Base-by-base conservation (phyloP, 2,113 vertebrate species). In the Dipodomys merriami region DNA sequence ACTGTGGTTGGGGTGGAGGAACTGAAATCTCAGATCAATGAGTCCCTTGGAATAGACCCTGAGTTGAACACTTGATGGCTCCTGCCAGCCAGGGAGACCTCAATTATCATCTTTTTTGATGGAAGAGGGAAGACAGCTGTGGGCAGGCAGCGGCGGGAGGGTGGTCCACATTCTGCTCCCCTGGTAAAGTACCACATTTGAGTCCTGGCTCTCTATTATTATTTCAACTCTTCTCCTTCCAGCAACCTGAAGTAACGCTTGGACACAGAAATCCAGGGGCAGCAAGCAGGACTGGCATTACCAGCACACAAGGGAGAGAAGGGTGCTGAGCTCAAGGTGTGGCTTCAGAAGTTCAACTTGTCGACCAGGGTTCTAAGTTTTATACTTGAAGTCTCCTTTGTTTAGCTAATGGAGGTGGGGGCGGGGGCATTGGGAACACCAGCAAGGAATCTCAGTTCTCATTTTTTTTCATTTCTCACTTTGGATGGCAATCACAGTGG, bases 11-110 rank as follows among this genome's bases (percentile, higher is more conserved):
- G 18, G 35, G 57, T 85, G 10, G 27, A 90, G 23, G 44, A 95
- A n/a, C 64, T 83, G 91, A 94, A 93, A 83, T 65, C 27, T 64
- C 90, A 78, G 69, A 62, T 82, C 86, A 92, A 4, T 27, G 46
- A 49, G 10, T 62, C 64, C 76, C 91, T 30, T 77, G 53, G 46
- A 90, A 91, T 33, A 49, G 35, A 35, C 72, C 33, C 83, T 71
- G 53, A 83, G 74, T 65, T 35, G 60, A 93, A 92, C 39, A 35
- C 2, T 65, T 72, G 86, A 30, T 72, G 33, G 65, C 30, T 89
- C 20, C 20, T 71, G 9, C 0, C 9, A 90, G 71, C 80, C 65
- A 71, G 27, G 23, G 39, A 93, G n/a, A 90, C 77, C 53, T 84
- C 80, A 64, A 19, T 91, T 83, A 83, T 76, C 73, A 27, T 86